Evolutionary conservation across 30 jellyfish, hydroid and myxozoan genomes (phyloP).

Genomic region (Sanderia malayensis): DNA sequence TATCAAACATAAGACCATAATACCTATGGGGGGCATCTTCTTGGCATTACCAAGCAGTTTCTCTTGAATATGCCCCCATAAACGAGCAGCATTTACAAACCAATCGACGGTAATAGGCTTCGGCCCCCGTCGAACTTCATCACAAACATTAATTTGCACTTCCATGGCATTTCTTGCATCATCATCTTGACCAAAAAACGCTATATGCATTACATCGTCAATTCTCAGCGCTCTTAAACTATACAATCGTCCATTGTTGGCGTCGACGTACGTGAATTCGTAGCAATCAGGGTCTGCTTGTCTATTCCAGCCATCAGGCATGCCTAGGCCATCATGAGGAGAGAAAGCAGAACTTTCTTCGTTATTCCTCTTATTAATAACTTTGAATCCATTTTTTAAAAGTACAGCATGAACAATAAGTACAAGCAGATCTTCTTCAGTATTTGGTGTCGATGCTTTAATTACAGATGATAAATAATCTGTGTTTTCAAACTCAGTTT

Average conservation of each 20-base stretch:
- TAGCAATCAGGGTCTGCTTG: constrained; percentile 60
- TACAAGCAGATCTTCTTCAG: constrained; percentile 38
- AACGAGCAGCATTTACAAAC: constrained; percentile 24
- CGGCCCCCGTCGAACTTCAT: constrained; percentile 23
- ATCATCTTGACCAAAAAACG: constrained; percentile 24
- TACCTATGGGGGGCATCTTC: too few species aligned
- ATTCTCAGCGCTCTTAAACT: constrained; percentile 22
- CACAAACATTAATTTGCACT: constrained; percentile 11
- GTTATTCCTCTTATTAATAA: constrained; percentile 23
- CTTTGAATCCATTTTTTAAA: constrained; percentile 21
- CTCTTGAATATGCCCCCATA: constrained; percentile 38
- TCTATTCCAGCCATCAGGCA: constrained; percentile 55
- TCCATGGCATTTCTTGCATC: constrained; percentile 31
- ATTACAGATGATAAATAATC: constrained; percentile 6
- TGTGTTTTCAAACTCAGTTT: constrained; percentile 3
- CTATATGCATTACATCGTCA: constrained; percentile 38
- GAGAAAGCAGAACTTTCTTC: background rate
- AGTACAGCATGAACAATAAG: constrained; percentile 36
- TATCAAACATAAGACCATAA: too few species aligned
- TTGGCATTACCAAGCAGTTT: constrained; percentile 37
- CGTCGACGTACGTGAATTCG: constrained; percentile 29
- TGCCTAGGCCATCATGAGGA: constrained; percentile 3
- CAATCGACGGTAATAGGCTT: constrained; percentile 43
- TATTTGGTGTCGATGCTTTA: constrained; percentile 11
- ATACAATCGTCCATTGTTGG: background rate